Evolutionary conservation across 2,113 vertebrate species (phyloP), one percentile per base, ranked within the genome.

Genomic region (Halcyon malimbica): DNA sequence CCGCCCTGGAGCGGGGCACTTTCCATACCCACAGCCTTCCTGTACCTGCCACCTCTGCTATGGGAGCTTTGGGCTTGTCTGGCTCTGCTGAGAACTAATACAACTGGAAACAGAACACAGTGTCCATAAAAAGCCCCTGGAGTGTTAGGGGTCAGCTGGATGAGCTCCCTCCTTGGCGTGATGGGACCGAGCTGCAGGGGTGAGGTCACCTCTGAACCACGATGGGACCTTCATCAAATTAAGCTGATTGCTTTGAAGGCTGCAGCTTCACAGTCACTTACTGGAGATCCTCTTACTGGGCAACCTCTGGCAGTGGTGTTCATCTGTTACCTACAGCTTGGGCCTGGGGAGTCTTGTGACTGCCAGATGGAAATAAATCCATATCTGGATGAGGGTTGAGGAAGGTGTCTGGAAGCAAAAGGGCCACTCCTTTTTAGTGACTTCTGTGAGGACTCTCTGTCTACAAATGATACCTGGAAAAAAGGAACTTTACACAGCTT

Each of bases 61-160:
- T 26, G 53, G 8, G 16, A 42, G n/a, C 56, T 78, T 75, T 63
- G 86, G 53, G 48, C 39, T 46, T 46, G n/a, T 3, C 3, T 19
- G 79, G 28, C 71, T 77, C 59, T 74, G 44, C 3, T 29, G 54
- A 37, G 57, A 77, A 13, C 19, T n/a, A 6, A 68, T 5, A 25
- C 8, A 15, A 7, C 2, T 73, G 59, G 56, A 54, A 77, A 15
- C 11, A 35, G 46, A 56, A 73, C 50, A 6, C 20, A 1, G 21
- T 31, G 0, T 26, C 48, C 5, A 6, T 60, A 14, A n/a, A 75
- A 50, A 8, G 24, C 11, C 20, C 3, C 3, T 15, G 0, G 10
- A 19, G 35, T 8, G 44, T 65, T 19, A 39, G 29, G 7, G 2
- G 20, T n/a, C 2, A 46, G 31, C 6, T 24, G 2, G 50, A 4